Evolutionary conservation across 2,888 invertebrate species (phyloP).

Genomic region (Melanotus villosus): DNA sequence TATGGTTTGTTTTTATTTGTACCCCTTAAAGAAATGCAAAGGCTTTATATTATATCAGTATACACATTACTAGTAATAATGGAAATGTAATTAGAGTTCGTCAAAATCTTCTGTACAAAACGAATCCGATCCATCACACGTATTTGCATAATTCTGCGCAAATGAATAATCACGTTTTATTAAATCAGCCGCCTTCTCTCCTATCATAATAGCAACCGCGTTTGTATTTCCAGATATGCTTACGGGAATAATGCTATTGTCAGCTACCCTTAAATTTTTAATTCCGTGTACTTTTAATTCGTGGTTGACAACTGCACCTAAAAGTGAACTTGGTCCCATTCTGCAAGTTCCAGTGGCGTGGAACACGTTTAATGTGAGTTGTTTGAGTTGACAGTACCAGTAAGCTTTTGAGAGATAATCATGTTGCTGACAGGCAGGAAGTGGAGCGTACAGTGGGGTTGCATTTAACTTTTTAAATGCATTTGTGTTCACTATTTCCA

Average conservation of each 20-base stretch:
- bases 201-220: constrained; percentile 80
- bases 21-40: too few relatives aligned
- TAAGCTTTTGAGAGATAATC: constrained; percentile 45
- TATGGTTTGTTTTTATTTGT: too few relatives aligned
- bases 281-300: constrained; percentile 74
- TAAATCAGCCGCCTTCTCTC: constrained; percentile 69
- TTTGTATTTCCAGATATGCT: constrained; percentile 78
- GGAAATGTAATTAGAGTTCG: too few relatives aligned
- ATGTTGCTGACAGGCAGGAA: constrained; percentile 35
- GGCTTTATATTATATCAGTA: too few relatives aligned
- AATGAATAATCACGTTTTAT: too few relatives aligned
- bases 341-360: constrained; percentile 49
- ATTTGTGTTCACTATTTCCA: constrained; percentile 68
- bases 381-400: constrained; percentile 51
- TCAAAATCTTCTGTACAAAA: too few relatives aligned
- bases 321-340: too few relatives aligned
- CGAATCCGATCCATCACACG: too few relatives aligned
- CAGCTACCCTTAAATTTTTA: constrained; percentile 77
- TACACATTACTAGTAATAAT: too few relatives aligned
- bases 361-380: constrained; percentile 38
- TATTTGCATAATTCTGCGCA: too few relatives aligned
- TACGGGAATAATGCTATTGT: constrained; percentile 78
- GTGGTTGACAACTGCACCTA: constrained; percentile 40
- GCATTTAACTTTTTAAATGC: constrained; percentile 71
- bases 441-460: constrained; percentile 57